Conservation (phyloP, 2,888 invertebrate species). For the Eristalis pertinax region DNA sequence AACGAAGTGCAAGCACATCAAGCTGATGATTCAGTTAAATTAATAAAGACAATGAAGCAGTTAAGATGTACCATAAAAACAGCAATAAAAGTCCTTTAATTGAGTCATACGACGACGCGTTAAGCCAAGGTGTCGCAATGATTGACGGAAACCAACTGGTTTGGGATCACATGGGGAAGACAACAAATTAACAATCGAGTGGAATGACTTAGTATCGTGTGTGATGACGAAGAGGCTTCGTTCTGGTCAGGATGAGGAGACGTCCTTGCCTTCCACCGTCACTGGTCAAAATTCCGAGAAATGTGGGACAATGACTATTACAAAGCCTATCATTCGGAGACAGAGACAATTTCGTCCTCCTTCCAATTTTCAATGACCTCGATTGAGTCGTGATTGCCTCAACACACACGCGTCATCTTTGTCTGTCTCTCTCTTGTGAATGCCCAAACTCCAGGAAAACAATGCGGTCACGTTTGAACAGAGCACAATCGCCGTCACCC, state of each 20-base stretch:
- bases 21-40: not conserved
- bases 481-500: not conserved
- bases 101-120: not conserved
- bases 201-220: not conserved
- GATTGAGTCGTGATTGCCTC: not conserved
- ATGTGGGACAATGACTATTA: not conserved
- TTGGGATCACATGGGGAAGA: not conserved
- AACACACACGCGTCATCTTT: not conserved
- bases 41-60: not conserved
- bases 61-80: not conserved
- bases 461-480: not conserved
- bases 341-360: not conserved
- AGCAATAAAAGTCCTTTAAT: not conserved
- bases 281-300: too few species aligned
- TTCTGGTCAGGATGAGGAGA: not conserved
- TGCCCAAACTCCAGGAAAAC: not conserved
- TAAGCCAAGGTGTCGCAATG: not conserved
- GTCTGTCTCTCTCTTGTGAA: not conserved
- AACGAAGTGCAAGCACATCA: not conserved
- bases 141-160: not conserved
- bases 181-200: not conserved
- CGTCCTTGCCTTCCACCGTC: too few species aligned
- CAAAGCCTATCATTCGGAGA: not conserved
- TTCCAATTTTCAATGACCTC: not conserved
- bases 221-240: not conserved